Evolutionary conservation across 1,140 invertebrate species (phyloP), one percentile per base, ranked within the genome.

Genomic region (Zaprionus tsacasi): DNA sequence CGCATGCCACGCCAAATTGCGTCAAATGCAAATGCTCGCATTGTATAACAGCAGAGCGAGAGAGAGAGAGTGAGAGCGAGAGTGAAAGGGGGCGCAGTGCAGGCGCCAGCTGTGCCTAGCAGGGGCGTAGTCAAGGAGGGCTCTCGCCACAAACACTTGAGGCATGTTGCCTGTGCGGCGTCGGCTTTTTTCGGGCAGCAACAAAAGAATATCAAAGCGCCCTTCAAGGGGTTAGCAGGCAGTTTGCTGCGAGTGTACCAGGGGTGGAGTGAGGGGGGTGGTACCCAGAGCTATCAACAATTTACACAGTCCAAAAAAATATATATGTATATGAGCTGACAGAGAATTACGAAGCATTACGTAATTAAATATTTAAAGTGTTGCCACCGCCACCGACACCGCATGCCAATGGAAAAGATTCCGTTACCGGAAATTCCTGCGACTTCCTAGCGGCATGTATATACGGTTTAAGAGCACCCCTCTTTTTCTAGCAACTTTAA

Each of bases 351-450:
- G 27, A 70, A 6, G 73, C 70, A 88, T 87, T 82, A 88, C 68
- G 74, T 77, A 80, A 89, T 83, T 87, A 88, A 87, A 87, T 88
- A 87, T 89, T 87, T 87, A 88, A 88, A 80, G 83, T 75, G 68
- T 60, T 82, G 60, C 64, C 68, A 45, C 54, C 61, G 58, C 77
- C 61, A 58, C 77, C 68, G 52, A 50, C 61, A 58, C 77, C 61
- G 61, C 77, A 60, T 45, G 65, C 67, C 70, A 50, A 38, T 21
- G 55, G 36, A 54, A 35, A 75, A 65, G 59, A 70, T 75, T 35
- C 36, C 45, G 12, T 12, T 8, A 11, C 52, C 71, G 66, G 58
- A 70, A 70, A 74, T 74, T n/a, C 58, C 17, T 55, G 15, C 58
- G 66, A 52, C 55, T 64, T 13, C 10, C 21, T 33, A 11, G 11